Evolutionary conservation across 2,888 invertebrate species (phyloP).

Genomic region (Caenorhabditis panamensis): DNA sequence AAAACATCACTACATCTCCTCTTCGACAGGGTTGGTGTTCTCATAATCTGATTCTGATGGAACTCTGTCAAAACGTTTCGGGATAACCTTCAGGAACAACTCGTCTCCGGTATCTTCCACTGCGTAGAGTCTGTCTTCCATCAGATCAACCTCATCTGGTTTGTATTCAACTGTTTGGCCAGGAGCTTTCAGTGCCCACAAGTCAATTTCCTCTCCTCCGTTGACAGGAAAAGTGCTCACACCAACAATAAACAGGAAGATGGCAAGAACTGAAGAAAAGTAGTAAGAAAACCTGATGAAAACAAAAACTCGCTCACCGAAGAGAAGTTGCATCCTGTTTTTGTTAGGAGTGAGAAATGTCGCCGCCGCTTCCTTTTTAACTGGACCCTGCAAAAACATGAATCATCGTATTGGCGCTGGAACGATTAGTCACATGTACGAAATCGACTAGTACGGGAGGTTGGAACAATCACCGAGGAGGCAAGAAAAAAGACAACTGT

Average conservation of each 20-base stretch:
- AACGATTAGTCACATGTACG: background rate
- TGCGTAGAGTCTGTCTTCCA: conserved; percentile 9
- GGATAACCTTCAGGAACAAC: conserved; percentile 20
- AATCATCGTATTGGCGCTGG: conserved; percentile 28
- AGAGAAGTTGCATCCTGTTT: background rate
- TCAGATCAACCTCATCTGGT: conserved; percentile 3
- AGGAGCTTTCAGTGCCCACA: background rate
- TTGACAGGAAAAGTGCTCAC: background rate
- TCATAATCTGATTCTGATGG: conserved; percentile 46
- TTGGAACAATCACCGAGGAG: background rate
- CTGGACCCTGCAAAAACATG: conserved; percentile 27
- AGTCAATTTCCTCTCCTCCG: background rate
- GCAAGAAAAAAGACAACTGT: conserved; percentile 1
- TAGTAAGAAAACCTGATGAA: background rate
- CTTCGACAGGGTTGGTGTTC: background rate
- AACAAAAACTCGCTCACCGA: background rate
- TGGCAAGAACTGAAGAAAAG: background rate
- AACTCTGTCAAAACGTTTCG: conserved; percentile 17
- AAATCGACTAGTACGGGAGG: conserved; percentile 4
- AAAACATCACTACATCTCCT: background rate
- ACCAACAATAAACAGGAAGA: background rate
- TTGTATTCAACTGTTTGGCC: background rate
- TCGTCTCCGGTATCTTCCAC: conserved; percentile 39
- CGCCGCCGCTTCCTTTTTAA: conserved; percentile 9
- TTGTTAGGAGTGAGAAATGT: conserved; percentile 9